Percentiles rank a stretch among this genome's conserved stretches.
Conservation (phyloP, 2,888 invertebrate genomes). For the Frankliniella intonsa region DNA sequence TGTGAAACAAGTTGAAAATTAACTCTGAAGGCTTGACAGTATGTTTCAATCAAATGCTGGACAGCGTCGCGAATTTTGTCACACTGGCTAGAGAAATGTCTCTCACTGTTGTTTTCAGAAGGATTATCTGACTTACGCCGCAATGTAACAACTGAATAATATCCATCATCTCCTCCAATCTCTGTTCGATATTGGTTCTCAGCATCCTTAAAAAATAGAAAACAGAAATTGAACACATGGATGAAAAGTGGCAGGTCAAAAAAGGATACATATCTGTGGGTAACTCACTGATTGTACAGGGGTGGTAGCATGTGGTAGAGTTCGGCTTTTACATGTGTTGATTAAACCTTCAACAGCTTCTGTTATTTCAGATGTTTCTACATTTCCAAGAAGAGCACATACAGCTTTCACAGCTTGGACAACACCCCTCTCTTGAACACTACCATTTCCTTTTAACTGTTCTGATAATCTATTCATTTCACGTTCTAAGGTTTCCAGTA, state of each 20-base stretch:
- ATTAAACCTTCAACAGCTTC: conserved; percentile 58
- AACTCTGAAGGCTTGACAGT: conserved; percentile 76
- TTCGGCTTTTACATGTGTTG: conserved; percentile 32
- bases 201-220: conserved; percentile 36
- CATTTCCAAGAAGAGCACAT: conserved; percentile 78
- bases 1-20: conserved; percentile 67
- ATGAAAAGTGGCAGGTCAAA: conserved; percentile 33
- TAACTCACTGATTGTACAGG: neutral
- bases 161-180: conserved; percentile 58
- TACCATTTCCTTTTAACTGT: conserved; percentile 48
- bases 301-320: neutral
- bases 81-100: conserved; percentile 52
- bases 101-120: conserved; percentile 41
- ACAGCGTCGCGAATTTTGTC: conserved; percentile 73
- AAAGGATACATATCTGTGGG: neutral
- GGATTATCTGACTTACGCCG: conserved; percentile 45
- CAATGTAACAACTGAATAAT: conserved; percentile 64
- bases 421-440: conserved; percentile 64
- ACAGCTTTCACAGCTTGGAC: conserved; percentile 90
- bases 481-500: conserved; percentile 78
- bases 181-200: conserved; percentile 53
- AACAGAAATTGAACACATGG: neutral
- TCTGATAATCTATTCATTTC: conserved; percentile 70
- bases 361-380: conserved; percentile 83
- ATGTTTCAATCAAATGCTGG: conserved; percentile 77